A percentile compares a stretch with the other conserved stretches of the same genome.
Conservation (phyloP, 1,140 invertebrate species). For the Monomorium pharaonis region DNA sequence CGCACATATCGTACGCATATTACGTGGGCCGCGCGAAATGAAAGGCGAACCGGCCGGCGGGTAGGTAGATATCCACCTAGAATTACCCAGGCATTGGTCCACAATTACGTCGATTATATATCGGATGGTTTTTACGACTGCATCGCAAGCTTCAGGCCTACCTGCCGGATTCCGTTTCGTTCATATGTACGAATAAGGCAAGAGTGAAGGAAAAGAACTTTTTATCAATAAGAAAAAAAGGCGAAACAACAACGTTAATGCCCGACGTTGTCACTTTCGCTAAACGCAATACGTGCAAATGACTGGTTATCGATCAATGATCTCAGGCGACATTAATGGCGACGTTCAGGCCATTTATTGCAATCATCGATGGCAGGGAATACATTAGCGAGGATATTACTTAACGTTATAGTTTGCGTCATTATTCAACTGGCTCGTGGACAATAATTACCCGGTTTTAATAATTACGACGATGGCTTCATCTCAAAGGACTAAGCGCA, state of each 20-base stretch:
- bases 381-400: constrained; percentile 46
- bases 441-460: constrained; percentile 48
- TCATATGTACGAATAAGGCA: constrained; percentile 59
- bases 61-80: constrained; percentile 64
- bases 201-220: background rate
- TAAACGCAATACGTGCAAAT: constrained; percentile 12
- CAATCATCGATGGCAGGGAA: constrained; percentile 23
- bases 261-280: constrained; percentile 32
- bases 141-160: constrained; percentile 48
- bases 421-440: background rate
- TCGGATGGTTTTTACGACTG: constrained; percentile 61
- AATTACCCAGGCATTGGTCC: constrained; percentile 39
- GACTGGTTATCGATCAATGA: constrained; percentile 46
- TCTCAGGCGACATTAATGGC: constrained; percentile 26
- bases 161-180: constrained; percentile 21
- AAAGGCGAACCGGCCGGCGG: constrained; percentile 62
- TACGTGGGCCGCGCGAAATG: constrained; percentile 70
- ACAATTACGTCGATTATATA: constrained; percentile 72
- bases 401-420: constrained; percentile 39
- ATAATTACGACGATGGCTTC: constrained; percentile 7
- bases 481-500: background rate
- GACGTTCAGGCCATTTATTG: constrained; percentile 1
- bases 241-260: background rate
- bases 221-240: background rate
- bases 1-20: constrained; percentile 25